phyloP scores from a whole-genome alignment of 35 echinoderm and acorn worm species.

The Heliocidaris tuberculata region DNA sequence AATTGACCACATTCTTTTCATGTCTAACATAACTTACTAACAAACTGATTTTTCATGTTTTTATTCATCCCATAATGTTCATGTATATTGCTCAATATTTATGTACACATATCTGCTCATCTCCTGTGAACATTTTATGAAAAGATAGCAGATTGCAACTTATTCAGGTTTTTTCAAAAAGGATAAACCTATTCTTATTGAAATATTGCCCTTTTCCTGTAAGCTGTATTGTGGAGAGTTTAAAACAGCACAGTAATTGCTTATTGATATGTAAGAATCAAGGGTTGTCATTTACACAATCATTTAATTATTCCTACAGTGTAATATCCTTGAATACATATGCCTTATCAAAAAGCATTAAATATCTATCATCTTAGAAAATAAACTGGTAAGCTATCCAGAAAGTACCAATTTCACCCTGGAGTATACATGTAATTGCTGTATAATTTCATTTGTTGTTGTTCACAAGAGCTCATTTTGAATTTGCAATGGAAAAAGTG shows the following conservation, averaged over 20 bases:
- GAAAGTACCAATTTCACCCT: no score
- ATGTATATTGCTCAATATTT: neutral
- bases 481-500: no score
- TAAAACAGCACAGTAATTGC: neutral
- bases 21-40: neutral
- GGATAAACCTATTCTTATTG: neutral
- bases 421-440: neutral
- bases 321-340: no score
- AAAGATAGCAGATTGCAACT: neutral
- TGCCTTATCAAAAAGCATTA: no score
- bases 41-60: neutral
- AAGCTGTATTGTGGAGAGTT: neutral
- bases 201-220: neutral
- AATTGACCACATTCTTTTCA: neutral
- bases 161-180: neutral
- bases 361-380: no score
- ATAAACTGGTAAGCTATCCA: no score
- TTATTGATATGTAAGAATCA: neutral
- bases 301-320: no score
- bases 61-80: neutral
- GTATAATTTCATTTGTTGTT: neutral
- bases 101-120: neutral
- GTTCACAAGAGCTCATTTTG: no score
- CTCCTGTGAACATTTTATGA: neutral
- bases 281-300: neutral